These are phyloP conservation scores for Plestiodon gilberti DNA, from an alignment of 2,113 vertebrate species.

Conservation along the genomic window DNA sequence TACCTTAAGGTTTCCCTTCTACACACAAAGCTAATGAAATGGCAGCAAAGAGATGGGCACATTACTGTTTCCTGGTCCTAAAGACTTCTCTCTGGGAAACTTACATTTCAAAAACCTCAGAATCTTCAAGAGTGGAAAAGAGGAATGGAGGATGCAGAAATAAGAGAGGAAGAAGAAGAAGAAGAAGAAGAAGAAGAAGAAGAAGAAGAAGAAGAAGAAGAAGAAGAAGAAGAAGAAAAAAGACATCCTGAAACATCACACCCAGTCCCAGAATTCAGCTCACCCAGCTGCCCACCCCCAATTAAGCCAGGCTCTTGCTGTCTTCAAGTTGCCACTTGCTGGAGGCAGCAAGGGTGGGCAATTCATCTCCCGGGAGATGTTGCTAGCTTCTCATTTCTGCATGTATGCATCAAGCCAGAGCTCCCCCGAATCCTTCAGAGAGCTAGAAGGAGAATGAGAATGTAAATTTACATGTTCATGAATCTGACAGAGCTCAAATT, in stretches of 20 bases:
- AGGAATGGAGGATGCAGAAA: background rate
- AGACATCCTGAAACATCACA: background rate
- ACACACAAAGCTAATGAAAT: background rate
- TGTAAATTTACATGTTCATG: no score
- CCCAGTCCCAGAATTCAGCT: background rate
- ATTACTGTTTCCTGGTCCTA: background rate
- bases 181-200: background rate
- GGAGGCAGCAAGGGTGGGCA: background rate
- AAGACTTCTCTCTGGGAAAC: background rate
- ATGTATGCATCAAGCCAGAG: slow-evolving; percentile 79
- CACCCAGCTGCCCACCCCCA: background rate
- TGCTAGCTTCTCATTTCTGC: slow-evolving; percentile 62
- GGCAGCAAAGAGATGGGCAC: background rate
- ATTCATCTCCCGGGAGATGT: background rate
- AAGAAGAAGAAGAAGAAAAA: background rate
- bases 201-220: background rate
- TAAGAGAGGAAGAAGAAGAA: background rate
- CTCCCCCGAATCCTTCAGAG: slow-evolving; percentile 76
- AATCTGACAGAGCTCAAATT: no score
- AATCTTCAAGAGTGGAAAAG: background rate
- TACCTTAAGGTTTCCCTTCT: background rate
- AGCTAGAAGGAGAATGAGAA: slow-evolving; percentile 54
- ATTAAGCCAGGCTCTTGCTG: background rate
- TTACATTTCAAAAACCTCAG: background rate
- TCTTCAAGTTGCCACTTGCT: background rate